Evolutionary conservation across 2,797 vertebrate species (phyloP).

Genomic region (Coranthus polyacanthus): DNA sequence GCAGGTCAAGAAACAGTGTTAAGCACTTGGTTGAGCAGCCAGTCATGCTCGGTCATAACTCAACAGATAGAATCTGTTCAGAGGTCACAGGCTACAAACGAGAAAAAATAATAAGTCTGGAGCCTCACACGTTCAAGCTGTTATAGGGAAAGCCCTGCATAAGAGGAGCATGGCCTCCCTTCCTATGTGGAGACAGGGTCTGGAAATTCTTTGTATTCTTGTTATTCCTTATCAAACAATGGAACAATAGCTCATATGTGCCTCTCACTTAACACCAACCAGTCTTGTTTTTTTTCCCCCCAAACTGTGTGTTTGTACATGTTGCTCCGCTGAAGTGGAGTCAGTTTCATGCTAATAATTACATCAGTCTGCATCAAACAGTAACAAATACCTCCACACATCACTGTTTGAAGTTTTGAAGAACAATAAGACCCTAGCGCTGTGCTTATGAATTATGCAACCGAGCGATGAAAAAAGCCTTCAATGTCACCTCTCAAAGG

Average conservation of each 20-base stretch:
- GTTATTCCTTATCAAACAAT: conserved; percentile 86
- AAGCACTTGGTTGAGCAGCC: conserved; percentile 48
- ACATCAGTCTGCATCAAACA: conserved; percentile 37
- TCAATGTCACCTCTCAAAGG: conserved; percentile 64
- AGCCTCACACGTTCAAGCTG: conserved; percentile 51
- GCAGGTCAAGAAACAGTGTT: conserved; percentile 47
- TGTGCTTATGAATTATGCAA: conserved; percentile 66
- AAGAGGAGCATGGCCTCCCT: conserved; percentile 76
- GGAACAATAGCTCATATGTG: conserved; percentile 82
- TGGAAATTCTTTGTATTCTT: conserved; percentile 84
- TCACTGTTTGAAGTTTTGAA: conserved; percentile 18
- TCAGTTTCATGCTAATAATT: conserved; percentile 39
- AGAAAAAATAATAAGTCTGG: conserved; percentile 43
- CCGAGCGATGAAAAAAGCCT: conserved; percentile 36
- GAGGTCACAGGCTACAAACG: conserved; percentile 43
- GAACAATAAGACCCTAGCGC: conserved; percentile 35
- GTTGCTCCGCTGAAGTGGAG: conserved; percentile 23
- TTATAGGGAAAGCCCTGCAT: conserved; percentile 62
- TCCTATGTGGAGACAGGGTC: conserved; percentile 74
- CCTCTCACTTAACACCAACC: conserved; percentile 65
- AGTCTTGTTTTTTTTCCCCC: conserved; percentile 42
- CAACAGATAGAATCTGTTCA: conserved; percentile 42
- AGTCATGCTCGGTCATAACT: conserved; percentile 55
- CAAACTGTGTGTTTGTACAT: conserved; percentile 51
- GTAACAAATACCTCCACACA: conserved; percentile 26